Evolutionary conservation across 2,113 vertebrate genomes (phyloP).

Genomic region (Myrmecophaga tridactyla): DNA sequence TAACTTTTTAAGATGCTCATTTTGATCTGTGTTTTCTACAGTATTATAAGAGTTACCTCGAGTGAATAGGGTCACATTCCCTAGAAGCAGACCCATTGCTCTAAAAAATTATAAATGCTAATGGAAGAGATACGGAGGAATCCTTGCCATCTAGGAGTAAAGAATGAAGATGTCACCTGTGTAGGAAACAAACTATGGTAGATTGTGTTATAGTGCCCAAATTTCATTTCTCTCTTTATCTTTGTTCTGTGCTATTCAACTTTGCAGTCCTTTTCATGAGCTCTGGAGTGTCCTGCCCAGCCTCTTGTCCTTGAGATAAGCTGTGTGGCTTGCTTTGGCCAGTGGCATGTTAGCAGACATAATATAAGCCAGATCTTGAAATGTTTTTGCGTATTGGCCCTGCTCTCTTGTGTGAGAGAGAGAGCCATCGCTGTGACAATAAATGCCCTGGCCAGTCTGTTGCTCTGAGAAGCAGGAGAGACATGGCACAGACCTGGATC

Average conservation of each 20-base stretch:
- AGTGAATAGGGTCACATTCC: neutral
- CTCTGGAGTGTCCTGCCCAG: neutral
- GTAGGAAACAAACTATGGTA: neutral
- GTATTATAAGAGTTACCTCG: conserved; percentile 20
- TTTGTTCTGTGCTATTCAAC: neutral
- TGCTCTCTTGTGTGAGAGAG: neutral
- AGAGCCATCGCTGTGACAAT: neutral
- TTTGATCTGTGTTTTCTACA: conserved; percentile 40
- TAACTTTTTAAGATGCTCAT: neutral
- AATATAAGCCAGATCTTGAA: neutral
- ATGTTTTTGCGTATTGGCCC: neutral
- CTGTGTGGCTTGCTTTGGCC: neutral
- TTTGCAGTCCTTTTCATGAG: neutral
- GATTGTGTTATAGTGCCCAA: neutral
- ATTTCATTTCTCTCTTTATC: neutral
- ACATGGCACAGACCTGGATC: neutral
- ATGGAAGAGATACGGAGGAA: neutral
- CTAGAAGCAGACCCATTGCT: neutral
- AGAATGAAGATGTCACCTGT: neutral
- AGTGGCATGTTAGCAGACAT: neutral
- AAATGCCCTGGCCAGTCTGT: neutral
- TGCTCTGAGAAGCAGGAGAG: neutral
- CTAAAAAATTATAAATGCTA: neutral
- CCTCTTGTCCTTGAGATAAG: neutral
- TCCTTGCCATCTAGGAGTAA: neutral